Evolutionary conservation across 2,797 vertebrate genomes (phyloP), one percentile per base, ranked within the genome.

Genomic region (Choloepus didactylus): DNA sequence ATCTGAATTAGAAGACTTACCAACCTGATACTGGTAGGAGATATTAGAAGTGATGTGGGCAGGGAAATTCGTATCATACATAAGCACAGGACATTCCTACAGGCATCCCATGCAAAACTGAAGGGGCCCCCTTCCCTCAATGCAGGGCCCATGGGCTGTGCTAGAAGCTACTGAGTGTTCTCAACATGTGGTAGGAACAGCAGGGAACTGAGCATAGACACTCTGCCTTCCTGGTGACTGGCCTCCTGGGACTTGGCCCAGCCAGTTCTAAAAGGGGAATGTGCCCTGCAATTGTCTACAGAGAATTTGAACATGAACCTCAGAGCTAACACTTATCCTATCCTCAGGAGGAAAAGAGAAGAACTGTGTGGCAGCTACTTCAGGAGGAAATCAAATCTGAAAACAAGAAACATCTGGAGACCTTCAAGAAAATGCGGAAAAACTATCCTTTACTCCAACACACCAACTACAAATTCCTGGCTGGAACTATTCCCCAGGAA

Each of bases 381-480:
- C 73, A 69, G n/a, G 72, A 96, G 23, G 67, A 92, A 94, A 76
- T 93, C 64, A 85, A 8, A 72, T 91, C 64, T 3, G 73, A 96
- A 75, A 31, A 51, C 46, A 54, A 85, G 44, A 83, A 54, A 35
- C 93, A 66, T 14, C 9, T 54, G 41, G 54, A n/a, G 41, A 89
- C 81, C 84, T 96, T 98, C 64, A 84, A 79, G 90, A 95, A 94
- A 41, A 80, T 18, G 1, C 91, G 70, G 3, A 66, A 95, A 60
- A 19, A 85, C 70, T 94, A 95, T 14, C 85, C 18, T 0, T 81
- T 93, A 31, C 76, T 54, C 91, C 98, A 97, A 0, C 97, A 95
- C 0, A 0, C 97, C 92, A 97, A 97, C 87, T 98, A 97, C 90
- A 88, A 54, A 8, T 82, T 97, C 73, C 95, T 98, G 0, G 97